Conservation (phyloP, 2,797 vertebrate species). For the Melanotaenia trifasciata region DNA sequence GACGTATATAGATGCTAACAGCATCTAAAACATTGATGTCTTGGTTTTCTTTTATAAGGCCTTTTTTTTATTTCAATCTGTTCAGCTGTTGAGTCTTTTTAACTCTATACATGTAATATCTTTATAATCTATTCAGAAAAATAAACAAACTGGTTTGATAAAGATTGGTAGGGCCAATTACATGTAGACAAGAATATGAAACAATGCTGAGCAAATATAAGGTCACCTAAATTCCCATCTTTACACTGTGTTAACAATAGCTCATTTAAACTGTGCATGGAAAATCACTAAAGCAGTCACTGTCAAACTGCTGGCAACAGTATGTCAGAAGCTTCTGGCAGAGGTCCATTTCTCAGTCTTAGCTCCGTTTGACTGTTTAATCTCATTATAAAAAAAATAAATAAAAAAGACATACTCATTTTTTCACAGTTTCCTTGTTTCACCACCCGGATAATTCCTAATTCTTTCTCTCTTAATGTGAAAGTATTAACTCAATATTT, state of each 20-base stretch:
- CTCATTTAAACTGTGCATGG: slow-evolving; percentile 59
- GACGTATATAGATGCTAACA: background rate
- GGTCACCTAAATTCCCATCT: slow-evolving; percentile 58
- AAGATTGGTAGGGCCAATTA: background rate
- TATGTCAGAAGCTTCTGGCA: slow-evolving; percentile 59
- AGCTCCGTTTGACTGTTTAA: slow-evolving; percentile 59
- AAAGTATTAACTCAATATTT: background rate
- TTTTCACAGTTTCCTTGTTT: slow-evolving; percentile 20
- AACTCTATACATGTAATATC: too few species aligned
- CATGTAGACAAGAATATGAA: slow-evolving; percentile 46
- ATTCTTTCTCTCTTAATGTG: slow-evolving; percentile 7
- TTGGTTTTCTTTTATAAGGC: too few species aligned
- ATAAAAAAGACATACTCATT: slow-evolving; percentile 45
- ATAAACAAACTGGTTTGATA: background rate
- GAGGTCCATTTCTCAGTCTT: slow-evolving; percentile 49
- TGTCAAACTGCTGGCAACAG: slow-evolving; percentile 56
- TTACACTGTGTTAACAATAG: slow-evolving; percentile 55
- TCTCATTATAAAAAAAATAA: slow-evolving; percentile 59
- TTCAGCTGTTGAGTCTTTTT: too few species aligned
- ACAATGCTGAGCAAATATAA: slow-evolving; percentile 55
- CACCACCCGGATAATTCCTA: background rate
- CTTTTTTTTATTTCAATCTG: too few species aligned
- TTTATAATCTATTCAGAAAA: too few species aligned
- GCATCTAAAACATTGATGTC: background rate
- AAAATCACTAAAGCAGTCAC: slow-evolving; percentile 59